Conservation (phyloP, 2,113 vertebrate species). For the Thermophis baileyi region DNA sequence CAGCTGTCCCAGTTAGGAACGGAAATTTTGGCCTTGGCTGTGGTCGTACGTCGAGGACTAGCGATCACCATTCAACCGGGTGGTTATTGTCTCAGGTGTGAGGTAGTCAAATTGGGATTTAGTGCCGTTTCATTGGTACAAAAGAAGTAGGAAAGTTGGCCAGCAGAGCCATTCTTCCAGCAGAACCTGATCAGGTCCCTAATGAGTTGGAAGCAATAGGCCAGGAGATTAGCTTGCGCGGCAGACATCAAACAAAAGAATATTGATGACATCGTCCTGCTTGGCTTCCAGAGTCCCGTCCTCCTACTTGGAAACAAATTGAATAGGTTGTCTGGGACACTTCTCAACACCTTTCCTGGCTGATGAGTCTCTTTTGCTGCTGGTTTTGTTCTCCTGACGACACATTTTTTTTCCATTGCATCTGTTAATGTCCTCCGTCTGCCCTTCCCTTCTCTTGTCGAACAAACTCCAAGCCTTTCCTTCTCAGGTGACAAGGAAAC, state of each 20-base stretch:
- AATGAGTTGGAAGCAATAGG: background rate
- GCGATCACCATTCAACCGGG: background rate
- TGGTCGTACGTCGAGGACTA: background rate
- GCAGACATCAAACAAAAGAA: background rate
- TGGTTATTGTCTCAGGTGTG: background rate
- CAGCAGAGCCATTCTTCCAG: background rate
- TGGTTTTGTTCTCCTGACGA: background rate
- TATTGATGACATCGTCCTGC: background rate
- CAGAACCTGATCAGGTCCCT: background rate
- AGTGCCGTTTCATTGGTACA: background rate
- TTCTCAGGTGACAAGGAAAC: background rate
- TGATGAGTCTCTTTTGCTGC: background rate
- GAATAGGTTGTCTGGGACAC: background rate
- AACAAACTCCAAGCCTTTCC: background rate
- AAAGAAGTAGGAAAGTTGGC: background rate
- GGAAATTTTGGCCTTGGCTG: background rate
- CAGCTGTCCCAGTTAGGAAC: background rate
- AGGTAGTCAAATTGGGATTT: background rate
- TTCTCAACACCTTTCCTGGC: background rate
- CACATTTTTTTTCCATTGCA: background rate
- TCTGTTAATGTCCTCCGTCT: background rate
- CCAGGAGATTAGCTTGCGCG: background rate
- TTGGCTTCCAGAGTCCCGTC: background rate
- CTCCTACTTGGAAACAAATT: background rate
- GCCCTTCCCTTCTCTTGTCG: background rate